Evolutionary conservation across 2,888 invertebrate genomes (phyloP).

Genomic region (Lycocerus yunnanus): DNA sequence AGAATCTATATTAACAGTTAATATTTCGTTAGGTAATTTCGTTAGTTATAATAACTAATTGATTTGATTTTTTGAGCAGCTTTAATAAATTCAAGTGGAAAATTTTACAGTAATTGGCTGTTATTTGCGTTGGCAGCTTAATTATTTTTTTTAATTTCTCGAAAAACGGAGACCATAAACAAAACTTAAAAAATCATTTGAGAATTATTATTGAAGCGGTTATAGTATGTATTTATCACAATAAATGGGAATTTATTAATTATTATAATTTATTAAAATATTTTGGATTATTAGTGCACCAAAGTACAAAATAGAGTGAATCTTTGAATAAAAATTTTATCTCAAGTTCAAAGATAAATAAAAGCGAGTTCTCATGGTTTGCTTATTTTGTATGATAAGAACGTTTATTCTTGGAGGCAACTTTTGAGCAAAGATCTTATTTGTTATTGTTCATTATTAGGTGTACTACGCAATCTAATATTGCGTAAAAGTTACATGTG

Average conservation of each 20-base stretch:
- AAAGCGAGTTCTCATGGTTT: background rate
- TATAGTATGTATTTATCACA: too few species aligned
- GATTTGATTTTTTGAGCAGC: background rate
- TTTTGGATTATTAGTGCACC: background rate
- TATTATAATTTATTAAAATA: too few species aligned
- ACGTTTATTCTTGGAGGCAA: background rate
- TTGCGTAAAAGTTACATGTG: background rate
- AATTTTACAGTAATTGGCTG: background rate
- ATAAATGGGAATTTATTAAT: too few species aligned
- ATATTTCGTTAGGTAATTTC: too few species aligned
- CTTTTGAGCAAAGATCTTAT: background rate
- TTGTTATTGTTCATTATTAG: background rate
- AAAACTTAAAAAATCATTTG: too few species aligned
- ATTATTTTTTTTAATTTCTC: background rate
- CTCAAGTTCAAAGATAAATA: background rate
- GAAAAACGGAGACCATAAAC: background rate
- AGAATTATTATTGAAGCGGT: too few species aligned
- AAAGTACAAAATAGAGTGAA: background rate
- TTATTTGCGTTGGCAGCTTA: background rate
- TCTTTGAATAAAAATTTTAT: background rate
- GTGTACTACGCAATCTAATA: background rate
- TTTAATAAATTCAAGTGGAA: background rate
- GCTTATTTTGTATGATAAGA: background rate
- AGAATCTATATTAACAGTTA: too few species aligned
- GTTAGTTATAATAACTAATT: background rate